Percentiles rank a stretch among this genome's conserved stretches.
Evolutionary conservation across 2,888 invertebrate species (phyloP).

Genomic region (Meteorus cinctellus): DNA sequence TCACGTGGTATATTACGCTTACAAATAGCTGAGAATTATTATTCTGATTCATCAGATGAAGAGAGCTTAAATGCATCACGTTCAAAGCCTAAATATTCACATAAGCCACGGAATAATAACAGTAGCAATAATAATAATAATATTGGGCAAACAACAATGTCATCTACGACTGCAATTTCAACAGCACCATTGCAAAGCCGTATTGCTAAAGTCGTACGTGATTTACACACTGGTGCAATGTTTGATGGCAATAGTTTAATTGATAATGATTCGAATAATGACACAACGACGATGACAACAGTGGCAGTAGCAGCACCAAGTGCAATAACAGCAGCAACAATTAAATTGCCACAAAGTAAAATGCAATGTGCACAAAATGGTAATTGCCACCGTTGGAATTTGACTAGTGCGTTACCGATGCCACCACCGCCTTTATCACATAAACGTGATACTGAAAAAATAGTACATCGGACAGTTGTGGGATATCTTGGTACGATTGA

Average conservation of each 20-base stretch:
- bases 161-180: slow-evolving; percentile 3
- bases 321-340: not conserved
- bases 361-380: slow-evolving; percentile 63
- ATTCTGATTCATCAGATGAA: slow-evolving; percentile 89
- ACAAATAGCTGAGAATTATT: slow-evolving; percentile 91
- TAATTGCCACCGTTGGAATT: slow-evolving; percentile 71
- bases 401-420: slow-evolving; percentile 69
- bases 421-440: slow-evolving; percentile 69
- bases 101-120: slow-evolving; percentile 71
- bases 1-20: slow-evolving; percentile 88
- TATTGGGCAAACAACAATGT: not conserved
- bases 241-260: slow-evolving; percentile 67
- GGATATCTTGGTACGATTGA: slow-evolving; percentile 97
- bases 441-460: slow-evolving; percentile 71
- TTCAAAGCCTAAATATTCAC: slow-evolving; percentile 78
- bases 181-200: slow-evolving; percentile 68
- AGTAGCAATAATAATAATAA: slow-evolving; percentile 37
- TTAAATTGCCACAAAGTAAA: slow-evolving; percentile 55
- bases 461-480: slow-evolving; percentile 89
- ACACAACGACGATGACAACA: not conserved
- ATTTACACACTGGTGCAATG: slow-evolving; percentile 75
- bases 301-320: not conserved
- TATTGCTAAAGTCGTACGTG: slow-evolving; percentile 75
- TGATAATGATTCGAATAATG: slow-evolving; percentile 30
- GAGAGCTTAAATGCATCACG: slow-evolving; percentile 79